Conservation (phyloP, 2,113 vertebrate genomes). For the Lanius collurio region DNA sequence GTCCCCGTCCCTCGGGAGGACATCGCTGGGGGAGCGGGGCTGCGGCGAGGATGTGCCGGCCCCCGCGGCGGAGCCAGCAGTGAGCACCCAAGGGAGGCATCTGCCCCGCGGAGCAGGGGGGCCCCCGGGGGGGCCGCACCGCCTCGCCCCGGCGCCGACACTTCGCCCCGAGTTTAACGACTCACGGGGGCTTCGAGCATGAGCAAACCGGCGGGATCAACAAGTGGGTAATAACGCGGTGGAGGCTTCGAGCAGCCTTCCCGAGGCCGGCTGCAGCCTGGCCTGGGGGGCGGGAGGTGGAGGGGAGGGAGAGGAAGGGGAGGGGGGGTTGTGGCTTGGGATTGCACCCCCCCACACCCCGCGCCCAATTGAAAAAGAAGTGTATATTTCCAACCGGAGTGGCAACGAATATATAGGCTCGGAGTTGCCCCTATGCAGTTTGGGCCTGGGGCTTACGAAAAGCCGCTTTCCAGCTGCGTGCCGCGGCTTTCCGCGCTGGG, state of each 20-base stretch:
- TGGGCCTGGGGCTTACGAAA: not conserved
- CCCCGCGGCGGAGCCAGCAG: constrained; percentile 1
- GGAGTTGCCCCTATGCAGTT: not conserved
- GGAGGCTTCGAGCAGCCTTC: not conserved
- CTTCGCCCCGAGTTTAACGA: constrained; percentile 52
- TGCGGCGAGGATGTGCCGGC: not conserved
- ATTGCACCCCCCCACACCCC: not conserved
- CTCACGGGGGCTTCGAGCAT: constrained; percentile 75
- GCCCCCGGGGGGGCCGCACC: not conserved
- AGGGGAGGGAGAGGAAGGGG: not conserved
- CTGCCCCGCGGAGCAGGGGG: not conserved
- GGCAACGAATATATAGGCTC: not conserved
- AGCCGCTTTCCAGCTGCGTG: not conserved
- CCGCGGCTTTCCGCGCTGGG: not conserved
- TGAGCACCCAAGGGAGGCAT: constrained; percentile 53
- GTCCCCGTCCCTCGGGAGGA: not conserved
- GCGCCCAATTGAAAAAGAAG: not conserved
- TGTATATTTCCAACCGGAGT: not conserved
- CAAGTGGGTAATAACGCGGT: constrained; percentile 88
- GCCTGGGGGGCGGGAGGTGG: not conserved
- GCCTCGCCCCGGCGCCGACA: constrained; percentile 48
- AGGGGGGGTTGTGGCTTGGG: not conserved
- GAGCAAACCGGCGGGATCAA: constrained; percentile 97
- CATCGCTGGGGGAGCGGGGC: not conserved
- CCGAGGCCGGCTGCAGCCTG: not conserved